Conservation (phyloP, 2,888 invertebrate genomes). For the Leptinotarsa juncta region DNA sequence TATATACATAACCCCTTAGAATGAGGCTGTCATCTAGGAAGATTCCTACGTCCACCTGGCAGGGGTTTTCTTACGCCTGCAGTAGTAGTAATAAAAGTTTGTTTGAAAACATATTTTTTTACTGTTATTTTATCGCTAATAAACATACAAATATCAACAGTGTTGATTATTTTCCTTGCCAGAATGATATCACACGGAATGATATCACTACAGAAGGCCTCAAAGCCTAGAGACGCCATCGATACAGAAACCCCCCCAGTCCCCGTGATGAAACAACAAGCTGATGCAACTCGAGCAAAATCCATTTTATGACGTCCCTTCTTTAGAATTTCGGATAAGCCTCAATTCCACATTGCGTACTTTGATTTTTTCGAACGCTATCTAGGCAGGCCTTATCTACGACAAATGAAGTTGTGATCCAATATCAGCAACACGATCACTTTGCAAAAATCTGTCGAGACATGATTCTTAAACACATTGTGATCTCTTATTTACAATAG, state of each 20-base stretch:
- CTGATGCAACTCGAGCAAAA: not conserved
- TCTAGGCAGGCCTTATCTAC: slow-evolving; percentile 8
- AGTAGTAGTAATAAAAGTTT: no score
- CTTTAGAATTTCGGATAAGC: slow-evolving; percentile 1
- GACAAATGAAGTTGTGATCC: slow-evolving; percentile 5
- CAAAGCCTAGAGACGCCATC: no score
- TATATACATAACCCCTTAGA: no score
- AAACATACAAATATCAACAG: no score
- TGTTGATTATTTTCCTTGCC: no score
- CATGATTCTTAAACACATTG: slow-evolving; percentile 18
- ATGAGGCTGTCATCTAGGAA: no score
- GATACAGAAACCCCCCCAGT: not conserved
- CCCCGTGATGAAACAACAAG: not conserved
- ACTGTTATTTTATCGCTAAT: no score
- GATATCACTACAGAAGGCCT: no score
- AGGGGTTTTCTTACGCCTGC: no score
- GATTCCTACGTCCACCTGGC: no score
- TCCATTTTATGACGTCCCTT: not conserved
- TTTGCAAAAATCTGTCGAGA: slow-evolving; percentile 14
- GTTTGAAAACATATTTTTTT: no score
- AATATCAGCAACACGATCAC: slow-evolving; percentile 8
- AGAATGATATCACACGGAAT: no score
- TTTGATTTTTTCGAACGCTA: not conserved
- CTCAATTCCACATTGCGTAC: not conserved
- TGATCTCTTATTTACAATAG: slow-evolving; percentile 15